phyloP scores from a whole-genome alignment of 2,888 invertebrate genomes.

The Gymnocheta viridis region DNA sequence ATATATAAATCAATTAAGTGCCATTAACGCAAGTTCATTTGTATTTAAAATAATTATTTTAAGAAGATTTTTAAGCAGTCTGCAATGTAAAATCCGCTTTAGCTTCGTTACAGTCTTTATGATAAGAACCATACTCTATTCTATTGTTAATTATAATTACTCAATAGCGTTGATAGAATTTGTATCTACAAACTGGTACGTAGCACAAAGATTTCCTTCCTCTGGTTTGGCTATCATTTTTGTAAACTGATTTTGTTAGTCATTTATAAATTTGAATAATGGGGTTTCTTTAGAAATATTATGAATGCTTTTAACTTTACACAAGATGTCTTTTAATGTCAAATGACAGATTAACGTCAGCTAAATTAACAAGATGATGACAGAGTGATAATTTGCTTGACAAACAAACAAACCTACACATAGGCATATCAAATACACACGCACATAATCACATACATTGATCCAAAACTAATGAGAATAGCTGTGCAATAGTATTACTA shows the following conservation, averaged over 20 bases:
- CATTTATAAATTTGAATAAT: conserved; percentile 9
- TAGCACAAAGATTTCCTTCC: not conserved
- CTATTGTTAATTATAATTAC: not conserved
- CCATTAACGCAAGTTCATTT: not conserved
- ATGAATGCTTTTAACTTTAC: conserved; percentile 4
- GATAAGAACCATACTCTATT: not conserved
- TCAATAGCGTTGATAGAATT: not conserved
- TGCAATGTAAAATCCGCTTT: too few relatives aligned
- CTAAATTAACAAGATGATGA: conserved; percentile 49
- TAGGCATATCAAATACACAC: not conserved
- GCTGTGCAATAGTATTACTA: not conserved
- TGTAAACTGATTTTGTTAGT: conserved; percentile 2
- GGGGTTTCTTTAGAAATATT: conserved; percentile 7
- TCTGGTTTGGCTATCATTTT: conserved; percentile 9
- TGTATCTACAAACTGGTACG: not conserved
- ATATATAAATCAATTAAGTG: not conserved
- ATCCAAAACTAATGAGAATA: not conserved
- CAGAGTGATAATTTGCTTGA: conserved; percentile 12
- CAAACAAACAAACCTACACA: not conserved
- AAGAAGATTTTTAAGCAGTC: not conserved
- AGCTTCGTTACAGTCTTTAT: not conserved
- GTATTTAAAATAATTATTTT: not conserved
- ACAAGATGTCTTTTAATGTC: conserved; percentile 19
- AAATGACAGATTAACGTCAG: conserved; percentile 44
- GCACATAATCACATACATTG: not conserved